Evolutionary conservation across 2,797 vertebrate genomes (phyloP), one percentile per base, ranked within the genome.

Genomic region (Rhabdomys pumilio): DNA sequence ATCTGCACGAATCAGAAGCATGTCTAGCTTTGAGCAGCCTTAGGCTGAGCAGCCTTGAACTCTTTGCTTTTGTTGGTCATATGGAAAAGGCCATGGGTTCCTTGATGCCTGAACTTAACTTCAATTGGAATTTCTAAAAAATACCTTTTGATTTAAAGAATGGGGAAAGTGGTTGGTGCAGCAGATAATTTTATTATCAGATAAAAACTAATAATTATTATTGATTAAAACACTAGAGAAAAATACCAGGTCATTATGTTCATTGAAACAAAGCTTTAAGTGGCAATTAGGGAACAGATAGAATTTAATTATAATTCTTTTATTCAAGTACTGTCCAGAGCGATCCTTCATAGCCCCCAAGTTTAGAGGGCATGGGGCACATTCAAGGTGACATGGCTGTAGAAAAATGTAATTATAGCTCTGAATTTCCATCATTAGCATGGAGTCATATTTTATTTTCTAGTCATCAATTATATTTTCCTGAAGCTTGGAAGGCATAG

Each of bases 381-480:
- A 73, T 29, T 55, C n/a, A 73, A 41, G n/a, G 53, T 88, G 3
- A 3, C 53, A 41, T 88, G 50, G 67, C 6, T 24, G 9, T 88
- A 57, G 38, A 75, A 34, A 75, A 88, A 72, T 88, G 29, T 82
- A 92, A 69, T 53, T 38, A 89, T 6, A 57, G 50, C 50, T 95
- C 82, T 44, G 24, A n/a, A 61, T 53, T 76, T 92, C 26, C 19
- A 8, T 81, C 22, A 82, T 94, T 91, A 90, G 38, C n/a, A 82
- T 87, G 72, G 26, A 24, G 50, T 94, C 55, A 85, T 31, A 92
- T 89, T 87, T 47, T 87, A 55, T 67, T 93, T 90, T 12, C 19
- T 80, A 77, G 65, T 83, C 84, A 61, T n/a, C 34, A 47, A 53
- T 91, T 95, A 19, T 93, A 96, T 89, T 92, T 96, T 94, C 38